Percentiles rank a stretch among this genome's conserved stretches.
These are phyloP conservation scores for Myxocyprinus asiaticus DNA, from an alignment of 2,113 vertebrate genomes.

Conservation along the genomic window DNA sequence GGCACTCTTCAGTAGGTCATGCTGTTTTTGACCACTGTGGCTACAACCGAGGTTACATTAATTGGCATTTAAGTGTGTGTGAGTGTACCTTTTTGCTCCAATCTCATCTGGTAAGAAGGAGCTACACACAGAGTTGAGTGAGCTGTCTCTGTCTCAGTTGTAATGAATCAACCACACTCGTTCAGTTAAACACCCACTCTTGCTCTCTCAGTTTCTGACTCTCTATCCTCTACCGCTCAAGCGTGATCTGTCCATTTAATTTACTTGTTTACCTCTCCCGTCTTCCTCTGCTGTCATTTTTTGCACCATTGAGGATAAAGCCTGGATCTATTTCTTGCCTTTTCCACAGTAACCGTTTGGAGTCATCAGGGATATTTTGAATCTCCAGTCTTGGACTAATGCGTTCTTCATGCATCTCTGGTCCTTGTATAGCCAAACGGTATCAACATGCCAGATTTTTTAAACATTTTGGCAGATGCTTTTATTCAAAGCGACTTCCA, in stretches of 20 bases:
- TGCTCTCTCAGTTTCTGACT: no score
- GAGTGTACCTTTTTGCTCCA: background rate
- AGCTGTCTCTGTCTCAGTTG: background rate
- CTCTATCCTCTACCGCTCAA: no score
- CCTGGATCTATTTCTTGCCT: background rate
- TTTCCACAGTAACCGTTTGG: background rate
- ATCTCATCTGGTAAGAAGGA: background rate
- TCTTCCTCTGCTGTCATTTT: no score
- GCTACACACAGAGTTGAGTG: slow-evolving; percentile 12
- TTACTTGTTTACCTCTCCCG: no score
- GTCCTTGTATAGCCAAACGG: background rate
- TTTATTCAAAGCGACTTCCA: no score
- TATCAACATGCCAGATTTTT: background rate
- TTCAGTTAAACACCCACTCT: no score
- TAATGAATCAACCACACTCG: slow-evolving; percentile 6
- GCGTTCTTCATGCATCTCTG: background rate
- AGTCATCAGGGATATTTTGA: background rate
- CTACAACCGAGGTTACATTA: background rate
- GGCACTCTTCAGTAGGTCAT: background rate
- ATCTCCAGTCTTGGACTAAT: background rate
- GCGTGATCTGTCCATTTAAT: no score
- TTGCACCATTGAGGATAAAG: background rate
- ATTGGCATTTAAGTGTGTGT: background rate
- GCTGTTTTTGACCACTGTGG: no score
- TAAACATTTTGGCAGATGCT: no score